Evolutionary conservation across 2,888 invertebrate species (phyloP), one percentile per base, ranked within the genome.

Genomic region (Cheilosia vulpina): DNA sequence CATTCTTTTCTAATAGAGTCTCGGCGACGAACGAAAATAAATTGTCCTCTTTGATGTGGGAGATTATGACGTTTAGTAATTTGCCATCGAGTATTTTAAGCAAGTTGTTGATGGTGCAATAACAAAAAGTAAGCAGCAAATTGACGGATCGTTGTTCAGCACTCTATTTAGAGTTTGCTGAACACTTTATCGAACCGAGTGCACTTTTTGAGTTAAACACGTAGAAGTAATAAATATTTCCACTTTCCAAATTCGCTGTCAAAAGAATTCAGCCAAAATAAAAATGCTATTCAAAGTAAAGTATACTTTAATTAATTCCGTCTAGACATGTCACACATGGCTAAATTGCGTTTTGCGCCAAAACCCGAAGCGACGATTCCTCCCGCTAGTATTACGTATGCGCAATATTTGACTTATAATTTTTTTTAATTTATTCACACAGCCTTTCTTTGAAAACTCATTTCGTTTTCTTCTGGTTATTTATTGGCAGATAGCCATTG

Each of bases 401-500:
- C 72, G 72, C 43, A 75, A 58, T 69, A 75, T 66, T 78, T 80
- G 75, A 84, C 69, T 76, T 80, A 76, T 72, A 75, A 1, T 11
- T 80, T 71, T 84, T 75, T 80, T 53, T 73, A 68, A 78, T 73
- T 78, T 83, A 78, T 73, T 73, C 73, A 69, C 76, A 63, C 76
- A 63, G 34, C 27, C 43, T 55, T 71, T 55, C 17, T 24, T 17
- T 47, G 31, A 47, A 47, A 24, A 34, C 27, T 50, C 27, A 53
- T 34, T 38, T 27, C 15, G 27, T 66, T 58, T 27, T 55, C 57
- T 79, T 69, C 24, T 53, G 55, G 58, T 52, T 84, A 78, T 84
- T 84, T 84, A 84, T 84, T 84, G 83, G 83, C 83, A 84, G 27
- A 63, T 75, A 53, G 84, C 84, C 84, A 84, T 84, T 80, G 75